Base-by-base conservation (phyloP, 2,113 vertebrate species). In the Columbina picui region DNA sequence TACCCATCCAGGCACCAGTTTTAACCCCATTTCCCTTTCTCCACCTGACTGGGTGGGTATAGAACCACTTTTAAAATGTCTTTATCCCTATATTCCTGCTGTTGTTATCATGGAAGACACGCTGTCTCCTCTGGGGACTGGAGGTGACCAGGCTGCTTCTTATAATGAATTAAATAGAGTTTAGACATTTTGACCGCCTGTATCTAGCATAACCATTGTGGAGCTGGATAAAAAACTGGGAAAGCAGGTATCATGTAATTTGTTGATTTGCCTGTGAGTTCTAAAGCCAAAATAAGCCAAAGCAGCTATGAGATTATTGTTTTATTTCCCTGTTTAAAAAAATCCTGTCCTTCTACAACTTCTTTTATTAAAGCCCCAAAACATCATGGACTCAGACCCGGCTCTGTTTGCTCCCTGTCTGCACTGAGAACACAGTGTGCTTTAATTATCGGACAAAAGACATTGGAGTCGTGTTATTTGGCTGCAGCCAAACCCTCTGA, bases 351-450 rank as follows among this genome's bases (percentile, higher is more conserved):
- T 65, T 22, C 55, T 34, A 30, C 29, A 52, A 2, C 56, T 79
- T 32, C 7, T 91, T 56, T 63, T 32, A 29, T 49, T 52, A 30
- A 87, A 30, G 69, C 25, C 34, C 38, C 5, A 14, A 45, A 25
- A 10, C 3, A 4, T 36, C 16, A 1, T 1, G 17, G 14, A 4
- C 15, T 19, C 15, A 4, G 7, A 23, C 29, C 34, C 64, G 27
- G 11, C 15, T 61, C 29, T 27, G 0, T 26, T 30, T 38, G 25
- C 26, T 57, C 12, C 29, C 53, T 61, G 16, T 73, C 41, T 61
- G 47, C 32, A 10, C n/a, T n/a, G 22, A 43, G 49, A 56, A 50
- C 18, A 3, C 7, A 7, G 8, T 73, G 34, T 78, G 32, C 47
- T 80, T 63, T 59, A 13, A n/a, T 71, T 84, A 26, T 36, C 74